Evolutionary conservation across 2,888 invertebrate genomes (phyloP).

Genomic region (Dexiosoma caninum): DNA sequence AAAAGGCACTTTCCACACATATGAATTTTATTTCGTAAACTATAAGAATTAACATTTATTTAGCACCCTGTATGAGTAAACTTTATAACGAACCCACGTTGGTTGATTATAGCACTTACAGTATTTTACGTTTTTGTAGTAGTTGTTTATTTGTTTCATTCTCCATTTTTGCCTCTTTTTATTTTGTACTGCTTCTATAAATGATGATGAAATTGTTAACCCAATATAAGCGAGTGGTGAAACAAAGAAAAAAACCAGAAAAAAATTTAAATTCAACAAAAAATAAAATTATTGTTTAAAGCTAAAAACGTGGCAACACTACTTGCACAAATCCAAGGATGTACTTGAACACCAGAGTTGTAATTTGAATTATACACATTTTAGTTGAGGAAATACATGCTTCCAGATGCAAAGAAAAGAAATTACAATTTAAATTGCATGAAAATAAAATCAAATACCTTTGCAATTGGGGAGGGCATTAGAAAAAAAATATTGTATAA

Average conservation of each 20-base stretch:
- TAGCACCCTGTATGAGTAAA: constrained; percentile 44
- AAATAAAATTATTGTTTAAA: constrained; percentile 43
- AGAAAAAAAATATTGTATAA: not conserved
- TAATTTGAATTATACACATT: constrained; percentile 41
- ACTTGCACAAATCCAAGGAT: constrained; percentile 59
- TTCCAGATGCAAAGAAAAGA: not conserved
- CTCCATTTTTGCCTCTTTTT: not conserved
- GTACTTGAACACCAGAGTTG: constrained; percentile 59
- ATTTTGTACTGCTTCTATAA: constrained; percentile 45
- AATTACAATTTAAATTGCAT: constrained; percentile 9
- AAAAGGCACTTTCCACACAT: no score
- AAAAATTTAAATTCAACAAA: constrained; percentile 10
- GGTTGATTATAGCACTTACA: constrained; percentile 60
- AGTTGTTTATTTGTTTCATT: constrained; percentile 40
- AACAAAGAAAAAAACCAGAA: constrained; percentile 16
- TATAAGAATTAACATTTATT: not conserved
- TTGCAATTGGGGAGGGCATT: not conserved
- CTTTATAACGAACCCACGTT: constrained; percentile 52
- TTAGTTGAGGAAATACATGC: not conserved
- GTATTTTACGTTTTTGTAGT: constrained; percentile 49
- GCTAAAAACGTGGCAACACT: constrained; percentile 58
- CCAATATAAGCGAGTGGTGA: constrained; percentile 56
- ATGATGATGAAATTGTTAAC: constrained; percentile 59
- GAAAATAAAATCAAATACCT: constrained; percentile 2
- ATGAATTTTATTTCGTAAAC: no score